These are phyloP conservation scores for Trypoxylus dichotomus DNA, from an alignment of 1,140 invertebrate genomes.

Conservation along the genomic window DNA sequence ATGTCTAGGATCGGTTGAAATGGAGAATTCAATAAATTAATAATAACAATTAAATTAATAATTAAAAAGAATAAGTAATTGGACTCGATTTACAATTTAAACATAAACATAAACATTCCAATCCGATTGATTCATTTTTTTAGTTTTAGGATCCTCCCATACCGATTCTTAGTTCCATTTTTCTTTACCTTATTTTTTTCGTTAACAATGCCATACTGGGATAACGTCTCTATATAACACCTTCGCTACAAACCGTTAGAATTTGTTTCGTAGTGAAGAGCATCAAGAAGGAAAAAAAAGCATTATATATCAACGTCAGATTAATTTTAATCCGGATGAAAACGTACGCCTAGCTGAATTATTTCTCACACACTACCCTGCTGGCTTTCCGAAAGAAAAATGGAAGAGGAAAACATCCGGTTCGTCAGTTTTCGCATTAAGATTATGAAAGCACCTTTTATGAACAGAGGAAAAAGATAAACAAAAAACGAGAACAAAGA, in stretches of 20 bases:
- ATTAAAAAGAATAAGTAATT: too few species aligned
- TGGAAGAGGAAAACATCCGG: background rate
- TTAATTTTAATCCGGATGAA: background rate
- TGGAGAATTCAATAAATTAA: too few species aligned
- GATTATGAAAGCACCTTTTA: background rate
- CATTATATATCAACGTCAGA: conserved; percentile 6
- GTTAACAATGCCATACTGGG: too few species aligned
- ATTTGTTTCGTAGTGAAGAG: background rate
- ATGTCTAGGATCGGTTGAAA: too few species aligned
- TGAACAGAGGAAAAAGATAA: background rate
- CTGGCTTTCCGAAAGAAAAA: background rate
- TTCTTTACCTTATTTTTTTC: too few species aligned
- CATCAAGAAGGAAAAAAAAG: background rate
- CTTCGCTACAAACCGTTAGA: background rate
- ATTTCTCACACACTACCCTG: background rate
- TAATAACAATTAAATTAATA: too few species aligned
- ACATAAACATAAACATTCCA: too few species aligned
- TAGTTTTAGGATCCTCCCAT: too few species aligned
- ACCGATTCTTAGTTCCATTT: too few species aligned
- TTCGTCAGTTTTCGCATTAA: background rate
- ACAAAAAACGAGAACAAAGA: background rate
- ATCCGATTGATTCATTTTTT: too few species aligned
- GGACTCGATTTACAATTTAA: too few species aligned
- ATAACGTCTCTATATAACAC: background rate
- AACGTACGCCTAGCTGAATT: background rate